Evolutionary conservation across 2,888 invertebrate genomes (phyloP), one percentile per base, ranked within the genome.

Genomic region (Drosophila niveifrons): DNA sequence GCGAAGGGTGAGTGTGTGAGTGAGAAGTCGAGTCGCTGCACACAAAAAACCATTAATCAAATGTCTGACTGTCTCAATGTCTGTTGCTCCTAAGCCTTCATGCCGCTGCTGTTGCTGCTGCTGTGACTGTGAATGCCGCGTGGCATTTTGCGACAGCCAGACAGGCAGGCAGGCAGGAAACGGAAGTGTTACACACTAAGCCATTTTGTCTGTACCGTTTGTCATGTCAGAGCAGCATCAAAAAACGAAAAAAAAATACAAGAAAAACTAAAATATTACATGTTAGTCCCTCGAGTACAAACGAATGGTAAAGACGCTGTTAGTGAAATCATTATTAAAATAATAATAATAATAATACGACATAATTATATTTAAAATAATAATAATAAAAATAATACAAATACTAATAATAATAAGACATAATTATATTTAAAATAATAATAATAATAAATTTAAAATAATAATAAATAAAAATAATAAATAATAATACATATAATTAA

Each of bases 1-100:
- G 48, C 34, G 36, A 59, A 52, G 23, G 46, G n/a, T 23, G 23
- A 23, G 23, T 6, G 23, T 23, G 18, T 23, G 23, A 23, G 23
- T 23, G 23, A 23, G 23, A 23, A 23, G 23, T 23, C 23, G 23
- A 63, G 48, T 57, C 51, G 62, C 51, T 70, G 70, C 78, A 80
- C 78, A 80, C 64, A 70, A 72, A 86, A 74, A 72, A 83, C 81
- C 87, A 83, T 83, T 83, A 86, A 83, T 83, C 83, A 83, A 86
- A 83, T 86, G 82, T 64, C 66, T 55, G 65, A 28, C 51, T 58
- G 62, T 39, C 31, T 56, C 17, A 44, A 8, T 65, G 64, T 65
- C 64, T 43, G 36, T 47, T 18, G 17, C 28, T 13, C 31, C 59
- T 47, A 61, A 52, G 46, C 52, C 61, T 52, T 28, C 47, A 46